Percentiles rank a stretch among this genome's conserved stretches.
These are phyloP conservation scores for Coptotermes formosanus DNA, from an alignment of 1,140 invertebrate species.

Conservation along the genomic window DNA sequence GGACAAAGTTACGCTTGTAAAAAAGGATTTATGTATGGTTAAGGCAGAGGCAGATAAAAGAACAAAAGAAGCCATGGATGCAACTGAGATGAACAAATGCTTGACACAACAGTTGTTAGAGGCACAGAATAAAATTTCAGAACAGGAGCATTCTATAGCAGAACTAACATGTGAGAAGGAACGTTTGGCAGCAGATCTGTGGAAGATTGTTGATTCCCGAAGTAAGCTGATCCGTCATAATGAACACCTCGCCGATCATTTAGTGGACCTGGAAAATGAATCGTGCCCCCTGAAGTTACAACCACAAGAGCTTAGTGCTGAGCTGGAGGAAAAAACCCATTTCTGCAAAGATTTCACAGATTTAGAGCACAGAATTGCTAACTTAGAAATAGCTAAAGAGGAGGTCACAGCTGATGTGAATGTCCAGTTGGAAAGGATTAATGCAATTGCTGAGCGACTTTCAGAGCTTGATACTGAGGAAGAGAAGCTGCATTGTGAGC, in stretches of 20 bases:
- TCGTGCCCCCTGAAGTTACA: neutral
- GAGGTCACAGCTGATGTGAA: neutral
- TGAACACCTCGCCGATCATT: neutral
- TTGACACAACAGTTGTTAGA: neutral
- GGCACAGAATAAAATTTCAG: neutral
- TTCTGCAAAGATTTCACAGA: neutral
- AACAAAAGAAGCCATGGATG: neutral
- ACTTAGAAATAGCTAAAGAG: neutral
- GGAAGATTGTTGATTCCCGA: neutral
- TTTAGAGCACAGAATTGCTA: neutral
- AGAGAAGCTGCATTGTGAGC: neutral
- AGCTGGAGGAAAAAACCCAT: neutral
- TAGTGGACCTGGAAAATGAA: neutral
- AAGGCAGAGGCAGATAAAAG: neutral
- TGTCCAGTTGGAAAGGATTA: neutral
- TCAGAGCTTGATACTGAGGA: neutral
- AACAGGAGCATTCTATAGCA: neutral
- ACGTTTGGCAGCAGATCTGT: neutral
- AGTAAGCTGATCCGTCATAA: neutral
- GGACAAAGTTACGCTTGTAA: neutral
- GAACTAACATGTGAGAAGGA: too few relatives aligned
- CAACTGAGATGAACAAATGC: neutral
- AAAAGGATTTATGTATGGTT: neutral
- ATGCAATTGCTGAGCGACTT: neutral
- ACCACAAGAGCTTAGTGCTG: neutral